Evolutionary conservation across 2,113 vertebrate species (phyloP).

Genomic region (Labeo rohita): DNA sequence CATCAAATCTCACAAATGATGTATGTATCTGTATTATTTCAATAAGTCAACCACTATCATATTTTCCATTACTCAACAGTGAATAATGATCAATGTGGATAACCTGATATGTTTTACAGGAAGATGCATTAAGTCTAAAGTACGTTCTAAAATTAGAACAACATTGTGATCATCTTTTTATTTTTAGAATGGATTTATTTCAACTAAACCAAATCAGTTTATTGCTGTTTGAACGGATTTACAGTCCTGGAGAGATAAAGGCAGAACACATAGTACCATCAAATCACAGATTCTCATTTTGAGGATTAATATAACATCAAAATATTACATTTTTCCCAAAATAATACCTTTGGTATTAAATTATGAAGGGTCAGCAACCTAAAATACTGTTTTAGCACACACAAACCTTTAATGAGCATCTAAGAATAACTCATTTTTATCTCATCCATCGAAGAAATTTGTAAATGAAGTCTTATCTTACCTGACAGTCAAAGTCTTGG

Average conservation of each 20-base stretch:
- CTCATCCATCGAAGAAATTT: neutral
- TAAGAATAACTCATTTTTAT: neutral
- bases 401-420: neutral
- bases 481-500: conserved; percentile 97
- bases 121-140: neutral
- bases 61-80: neutral
- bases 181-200: neutral
- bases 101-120: neutral
- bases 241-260: neutral
- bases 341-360: conserved; percentile 8
- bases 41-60: neutral
- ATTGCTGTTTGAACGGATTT: neutral
- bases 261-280: neutral
- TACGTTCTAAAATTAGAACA: neutral
- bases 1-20: neutral
- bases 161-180: neutral
- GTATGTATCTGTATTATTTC: neutral
- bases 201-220: no score
- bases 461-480: conserved; percentile 66
- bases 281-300: neutral
- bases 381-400: neutral
- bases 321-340: neutral
- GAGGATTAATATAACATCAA: neutral
- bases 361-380: neutral
- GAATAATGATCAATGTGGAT: neutral